These are phyloP conservation scores for Rallus crepitans DNA, from an alignment of 2,797 vertebrate species.

Conservation along the genomic window DNA sequence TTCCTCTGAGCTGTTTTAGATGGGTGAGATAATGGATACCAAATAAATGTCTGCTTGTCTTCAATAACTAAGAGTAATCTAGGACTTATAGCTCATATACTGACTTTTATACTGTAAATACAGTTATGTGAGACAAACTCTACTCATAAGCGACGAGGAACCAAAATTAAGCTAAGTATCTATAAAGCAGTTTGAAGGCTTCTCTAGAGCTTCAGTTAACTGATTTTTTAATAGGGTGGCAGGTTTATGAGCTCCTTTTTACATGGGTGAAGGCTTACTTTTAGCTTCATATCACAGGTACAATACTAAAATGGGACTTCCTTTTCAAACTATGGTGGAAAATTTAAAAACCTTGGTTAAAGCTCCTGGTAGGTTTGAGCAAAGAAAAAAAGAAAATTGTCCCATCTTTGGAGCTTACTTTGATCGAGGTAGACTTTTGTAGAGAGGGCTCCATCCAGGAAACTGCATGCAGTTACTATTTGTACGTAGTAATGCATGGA, in stretches of 20 bases:
- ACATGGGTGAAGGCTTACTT: background rate
- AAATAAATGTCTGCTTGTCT: background rate
- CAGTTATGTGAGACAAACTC: background rate
- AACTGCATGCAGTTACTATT: background rate
- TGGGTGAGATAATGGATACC: background rate
- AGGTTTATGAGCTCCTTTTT: background rate
- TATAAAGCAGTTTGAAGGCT: background rate
- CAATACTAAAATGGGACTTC: background rate
- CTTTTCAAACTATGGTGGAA: background rate
- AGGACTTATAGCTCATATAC: background rate
- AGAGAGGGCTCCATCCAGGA: background rate
- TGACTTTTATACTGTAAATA: background rate
- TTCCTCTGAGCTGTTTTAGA: background rate
- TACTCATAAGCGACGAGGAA: background rate
- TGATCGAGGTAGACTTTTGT: background rate
- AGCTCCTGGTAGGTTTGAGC: background rate
- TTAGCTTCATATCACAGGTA: background rate
- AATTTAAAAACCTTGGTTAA: background rate
- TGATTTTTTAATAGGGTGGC: background rate
- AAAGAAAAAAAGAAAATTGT: background rate
- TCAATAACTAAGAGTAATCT: background rate
- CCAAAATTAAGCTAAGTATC: background rate
- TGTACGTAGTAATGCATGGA: background rate
- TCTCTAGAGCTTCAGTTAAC: background rate
- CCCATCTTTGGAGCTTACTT: background rate